A percentile compares a stretch with the other conserved stretches of the same genome.
Evolutionary conservation across 2,113 vertebrate genomes (phyloP).

Genomic region (Tachysurus fulvidraco): DNA sequence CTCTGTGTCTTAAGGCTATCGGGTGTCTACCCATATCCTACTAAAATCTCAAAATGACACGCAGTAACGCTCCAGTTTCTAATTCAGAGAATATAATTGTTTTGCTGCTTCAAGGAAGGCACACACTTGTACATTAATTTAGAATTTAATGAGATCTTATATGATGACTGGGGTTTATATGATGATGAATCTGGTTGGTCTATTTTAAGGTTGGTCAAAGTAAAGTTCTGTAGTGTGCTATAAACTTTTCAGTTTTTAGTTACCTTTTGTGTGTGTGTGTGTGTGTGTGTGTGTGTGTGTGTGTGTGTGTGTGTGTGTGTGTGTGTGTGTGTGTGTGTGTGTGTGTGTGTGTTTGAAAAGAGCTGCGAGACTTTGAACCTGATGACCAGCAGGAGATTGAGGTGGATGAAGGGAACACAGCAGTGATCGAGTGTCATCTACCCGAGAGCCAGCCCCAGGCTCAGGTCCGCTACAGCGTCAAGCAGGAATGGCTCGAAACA

Average conservation of each 20-base stretch:
- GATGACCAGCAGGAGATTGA: conserved; percentile 92
- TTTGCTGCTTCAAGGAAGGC: not conserved
- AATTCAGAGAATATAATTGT: conserved; percentile 7
- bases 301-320: too few relatives aligned
- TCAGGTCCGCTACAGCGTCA: conserved; percentile 96
- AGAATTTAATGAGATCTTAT: not conserved
- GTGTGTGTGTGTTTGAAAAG: conserved; percentile 66
- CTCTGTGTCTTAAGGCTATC: conserved; percentile 60
- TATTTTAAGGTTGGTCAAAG: not conserved
- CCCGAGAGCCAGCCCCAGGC: conserved; percentile 96
- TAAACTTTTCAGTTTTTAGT: too few relatives aligned
- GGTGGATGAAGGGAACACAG: conserved; percentile 96
- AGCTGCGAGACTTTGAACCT: conserved; percentile 92
- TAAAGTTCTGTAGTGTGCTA: not conserved
- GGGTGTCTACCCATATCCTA: conserved; percentile 43
- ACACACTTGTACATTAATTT: not conserved
- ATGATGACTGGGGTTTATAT: not conserved
- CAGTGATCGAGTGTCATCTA: conserved; percentile 92
- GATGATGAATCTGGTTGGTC: not conserved
- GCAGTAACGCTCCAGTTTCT: conserved; percentile 7
- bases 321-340: not conserved
- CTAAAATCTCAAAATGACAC: conserved; percentile 27
- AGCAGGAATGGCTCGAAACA: conserved; percentile 94
- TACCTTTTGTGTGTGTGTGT: not conserved
- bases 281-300: not conserved